Base-by-base conservation (phyloP, 1,140 invertebrate species). In the Drosophila sulfurigaster region DNA sequence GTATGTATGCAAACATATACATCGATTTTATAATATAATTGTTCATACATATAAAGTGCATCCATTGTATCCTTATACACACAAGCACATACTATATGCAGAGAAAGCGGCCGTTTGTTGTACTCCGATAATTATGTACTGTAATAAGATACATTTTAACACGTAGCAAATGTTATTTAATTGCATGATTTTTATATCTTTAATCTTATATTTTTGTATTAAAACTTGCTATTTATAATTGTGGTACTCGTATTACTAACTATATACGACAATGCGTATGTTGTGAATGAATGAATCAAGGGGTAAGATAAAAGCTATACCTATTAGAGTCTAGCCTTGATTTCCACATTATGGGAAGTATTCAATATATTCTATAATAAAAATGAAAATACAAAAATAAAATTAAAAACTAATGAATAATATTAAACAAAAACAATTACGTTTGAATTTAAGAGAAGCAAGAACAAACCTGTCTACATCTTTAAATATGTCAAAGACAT, bases 151-250 rank as follows among this genome's bases (percentile, higher is more conserved):
- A 73, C 68, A 58, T 16, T 46, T 75, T 70, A 77, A 58, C 63
- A 63, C 63, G 64, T 79, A 77, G 62, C 64, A 79, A 79, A 73
- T 64, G 68, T 79, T 77, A 66, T 75, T 73, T 79, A 74, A 67
- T 60, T 62, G 77, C 77, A 79, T 79, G 77, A 71, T 75, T 76
- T 76, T 58, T 79, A 68, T 77, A 73, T 32, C 52, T 58, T 78
- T 75, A 63, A 66, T 52, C 10, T 72, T 79, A 51, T 64, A 57
- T 46, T 72, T 79, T 66, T 79, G 51, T 79, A 77, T 73, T 63
- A 63, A 74, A 74, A 56, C 48, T 46, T 77, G 77, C 63, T 77
- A 68, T 79, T 68, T 73, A 60, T 77, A 63, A 63, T 73, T 77
- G 58, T 64, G 52, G 49, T 58, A 79, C 49, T 66, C 67, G 77